Evolutionary conservation across 2,888 invertebrate genomes (phyloP).

Genomic region (Scaptodrosophila latifasciaeformis): DNA sequence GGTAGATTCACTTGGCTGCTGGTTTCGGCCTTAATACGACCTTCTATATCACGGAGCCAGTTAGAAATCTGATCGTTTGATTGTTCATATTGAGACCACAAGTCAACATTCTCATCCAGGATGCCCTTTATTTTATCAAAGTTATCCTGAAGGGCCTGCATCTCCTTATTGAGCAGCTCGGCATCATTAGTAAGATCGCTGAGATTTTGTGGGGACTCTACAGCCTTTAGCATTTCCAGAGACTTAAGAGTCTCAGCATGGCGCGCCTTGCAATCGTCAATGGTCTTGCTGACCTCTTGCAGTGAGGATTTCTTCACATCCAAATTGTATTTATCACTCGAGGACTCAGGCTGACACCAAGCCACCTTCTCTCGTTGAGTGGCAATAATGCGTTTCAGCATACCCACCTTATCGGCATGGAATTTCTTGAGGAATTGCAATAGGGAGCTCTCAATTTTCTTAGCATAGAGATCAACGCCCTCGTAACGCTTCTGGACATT

Average conservation of each 20-base stretch:
- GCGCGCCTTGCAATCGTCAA: constrained; percentile 82
- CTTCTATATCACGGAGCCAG: constrained; percentile 88
- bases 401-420: constrained; percentile 88
- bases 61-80: constrained; percentile 83
- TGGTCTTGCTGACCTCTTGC: constrained; percentile 83
- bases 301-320: constrained; percentile 92
- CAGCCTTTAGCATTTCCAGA: constrained; percentile 81
- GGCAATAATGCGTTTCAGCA: constrained; percentile 86
- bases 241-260: constrained; percentile 83
- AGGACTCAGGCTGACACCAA: constrained; percentile 93
- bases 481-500: constrained; percentile 90
- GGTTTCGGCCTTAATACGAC: constrained; percentile 83
- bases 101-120: constrained; percentile 82
- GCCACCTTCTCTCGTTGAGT: constrained; percentile 90
- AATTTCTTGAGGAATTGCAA: constrained; percentile 89
- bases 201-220: constrained; percentile 84
- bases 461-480: constrained; percentile 84
- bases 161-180: constrained; percentile 82
- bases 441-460: constrained; percentile 87
- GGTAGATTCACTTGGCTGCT: constrained; percentile 82
- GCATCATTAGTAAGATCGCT: constrained; percentile 82
- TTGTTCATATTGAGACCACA: constrained; percentile 88
- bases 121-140: constrained; percentile 81
- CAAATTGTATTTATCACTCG: constrained; percentile 92
- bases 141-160: constrained; percentile 82